These are phyloP conservation scores for Bos taurus DNA, from an alignment of 2,113 vertebrate genomes.

Conservation along the genomic window DNA sequence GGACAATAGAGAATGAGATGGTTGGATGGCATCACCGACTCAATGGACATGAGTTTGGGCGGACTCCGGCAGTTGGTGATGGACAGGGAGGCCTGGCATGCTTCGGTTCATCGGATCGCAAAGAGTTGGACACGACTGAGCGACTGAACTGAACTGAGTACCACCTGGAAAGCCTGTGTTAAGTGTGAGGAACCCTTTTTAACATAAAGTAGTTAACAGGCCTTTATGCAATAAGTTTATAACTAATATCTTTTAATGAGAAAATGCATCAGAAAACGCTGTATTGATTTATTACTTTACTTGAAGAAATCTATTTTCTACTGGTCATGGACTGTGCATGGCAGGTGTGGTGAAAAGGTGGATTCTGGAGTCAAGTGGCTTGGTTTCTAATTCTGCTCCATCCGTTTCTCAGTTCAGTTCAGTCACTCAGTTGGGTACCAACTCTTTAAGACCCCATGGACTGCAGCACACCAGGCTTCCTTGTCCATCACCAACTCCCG, in stretches of 20 bases:
- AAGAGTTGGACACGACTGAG: not conserved
- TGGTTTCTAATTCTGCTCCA: not conserved
- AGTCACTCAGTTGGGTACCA: not conserved
- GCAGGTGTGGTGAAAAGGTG: not conserved
- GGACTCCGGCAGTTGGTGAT: rapidly evolving
- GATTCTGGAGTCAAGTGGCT: not conserved
- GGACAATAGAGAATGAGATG: not conserved
- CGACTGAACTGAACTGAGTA: not conserved
- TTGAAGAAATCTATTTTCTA: not conserved
- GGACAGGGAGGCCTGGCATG: not conserved
- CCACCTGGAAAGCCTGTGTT: not conserved
- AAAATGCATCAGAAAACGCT: not conserved
- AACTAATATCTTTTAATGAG: not conserved
- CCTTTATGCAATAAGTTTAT: not conserved
- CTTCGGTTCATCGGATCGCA: rapidly evolving
- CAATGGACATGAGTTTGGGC: not conserved
- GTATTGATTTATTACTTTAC: not conserved
- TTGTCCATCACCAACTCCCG: not conserved
- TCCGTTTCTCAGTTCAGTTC: not conserved
- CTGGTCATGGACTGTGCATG: not conserved
- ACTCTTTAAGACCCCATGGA: not conserved
- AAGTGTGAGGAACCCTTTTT: not conserved
- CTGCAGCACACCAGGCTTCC: not conserved
- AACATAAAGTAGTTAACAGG: not conserved
- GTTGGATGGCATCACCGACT: not conserved